Evolutionary conservation across 2,113 vertebrate species (phyloP).

Genomic region (Synodontis membranacea): DNA sequence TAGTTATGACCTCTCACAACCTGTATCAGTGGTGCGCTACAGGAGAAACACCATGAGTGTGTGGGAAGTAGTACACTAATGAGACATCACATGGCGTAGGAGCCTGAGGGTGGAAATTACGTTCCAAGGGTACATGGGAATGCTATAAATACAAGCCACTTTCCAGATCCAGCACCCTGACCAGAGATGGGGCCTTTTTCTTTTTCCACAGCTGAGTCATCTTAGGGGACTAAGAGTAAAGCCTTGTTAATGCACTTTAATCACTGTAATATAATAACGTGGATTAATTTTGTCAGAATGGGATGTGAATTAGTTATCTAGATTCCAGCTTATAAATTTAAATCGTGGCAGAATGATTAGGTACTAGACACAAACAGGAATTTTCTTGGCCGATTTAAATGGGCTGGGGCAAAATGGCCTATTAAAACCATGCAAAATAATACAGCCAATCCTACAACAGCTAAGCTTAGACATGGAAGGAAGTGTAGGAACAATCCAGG

Average conservation of each 20-base stretch:
- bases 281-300: constrained; percentile 4
- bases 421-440: not conserved
- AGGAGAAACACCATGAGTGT: constrained; percentile 25
- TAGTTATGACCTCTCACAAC: not conserved
- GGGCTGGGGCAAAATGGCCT: not conserved
- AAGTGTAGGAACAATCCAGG: not conserved
- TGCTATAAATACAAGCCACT: constrained; percentile 36
- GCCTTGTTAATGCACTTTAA: constrained; percentile 15
- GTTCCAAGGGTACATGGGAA: constrained; percentile 25
- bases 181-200: not conserved
- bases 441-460: not conserved
- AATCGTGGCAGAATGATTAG: not conserved
- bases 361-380: not conserved
- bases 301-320: not conserved
- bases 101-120: constrained; percentile 41
- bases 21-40: constrained; percentile 13
- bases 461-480: not conserved
- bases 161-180: constrained; percentile 25
- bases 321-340: not conserved
- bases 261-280: constrained; percentile 19
- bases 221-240: constrained; percentile 19
- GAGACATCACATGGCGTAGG: constrained; percentile 38
- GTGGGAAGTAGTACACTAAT: constrained; percentile 41
- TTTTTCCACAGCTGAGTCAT: constrained; percentile 30
- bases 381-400: not conserved